Evolutionary conservation across 2,113 vertebrate species (phyloP).

Genomic region (Nesospiza acunhae): DNA sequence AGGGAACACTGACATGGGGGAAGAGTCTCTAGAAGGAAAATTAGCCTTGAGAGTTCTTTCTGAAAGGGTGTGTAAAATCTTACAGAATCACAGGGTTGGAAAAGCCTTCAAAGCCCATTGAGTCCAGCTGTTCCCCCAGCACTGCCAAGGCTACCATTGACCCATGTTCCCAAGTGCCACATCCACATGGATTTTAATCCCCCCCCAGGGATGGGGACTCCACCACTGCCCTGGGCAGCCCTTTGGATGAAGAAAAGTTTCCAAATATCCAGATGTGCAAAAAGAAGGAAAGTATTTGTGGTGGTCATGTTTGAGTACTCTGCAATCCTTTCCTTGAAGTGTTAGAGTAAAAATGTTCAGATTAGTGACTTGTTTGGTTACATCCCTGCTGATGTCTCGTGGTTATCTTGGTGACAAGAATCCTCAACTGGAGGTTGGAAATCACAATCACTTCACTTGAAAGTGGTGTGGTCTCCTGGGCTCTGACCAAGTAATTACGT

Average conservation of each 20-base stretch:
- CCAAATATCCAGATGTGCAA: neutral
- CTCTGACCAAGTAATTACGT: constrained; percentile 25
- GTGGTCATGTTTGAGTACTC: accelerated
- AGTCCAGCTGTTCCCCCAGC: neutral
- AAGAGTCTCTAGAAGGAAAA: accelerated
- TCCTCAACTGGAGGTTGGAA: neutral
- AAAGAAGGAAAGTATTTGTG: neutral
- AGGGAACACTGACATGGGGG: accelerated
- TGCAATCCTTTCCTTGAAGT: no score
- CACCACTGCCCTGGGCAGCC: neutral
- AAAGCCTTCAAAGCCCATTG: accelerated
- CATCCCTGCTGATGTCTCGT: accelerated
- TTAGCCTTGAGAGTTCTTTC: neutral
- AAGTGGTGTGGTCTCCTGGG: constrained; percentile 1
- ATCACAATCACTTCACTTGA: neutral
- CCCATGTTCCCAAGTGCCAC: neutral
- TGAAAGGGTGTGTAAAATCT: neutral
- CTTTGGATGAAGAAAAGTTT: neutral
- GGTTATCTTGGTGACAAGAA: neutral
- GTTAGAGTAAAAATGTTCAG: accelerated
- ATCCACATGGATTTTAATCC: neutral
- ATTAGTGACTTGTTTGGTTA: accelerated
- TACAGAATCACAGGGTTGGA: neutral
- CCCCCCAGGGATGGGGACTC: neutral
- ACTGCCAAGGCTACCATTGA: neutral